Conservation (phyloP, 2,888 invertebrate genomes). For the Empis livida region DNA sequence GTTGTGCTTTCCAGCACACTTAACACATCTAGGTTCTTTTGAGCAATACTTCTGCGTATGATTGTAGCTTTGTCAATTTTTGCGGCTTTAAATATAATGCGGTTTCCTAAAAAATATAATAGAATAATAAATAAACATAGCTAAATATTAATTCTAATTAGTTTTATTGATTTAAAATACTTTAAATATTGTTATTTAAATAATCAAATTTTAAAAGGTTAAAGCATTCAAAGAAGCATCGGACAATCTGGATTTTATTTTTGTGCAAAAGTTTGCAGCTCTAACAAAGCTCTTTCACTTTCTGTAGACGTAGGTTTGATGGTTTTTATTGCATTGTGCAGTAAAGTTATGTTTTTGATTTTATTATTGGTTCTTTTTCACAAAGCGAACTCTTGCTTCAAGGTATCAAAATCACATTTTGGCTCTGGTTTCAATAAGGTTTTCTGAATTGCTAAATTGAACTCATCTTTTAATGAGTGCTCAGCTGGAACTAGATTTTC, state of each 20-base stretch:
- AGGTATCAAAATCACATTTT: not conserved
- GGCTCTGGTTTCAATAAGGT: not conserved
- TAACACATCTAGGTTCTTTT: no score
- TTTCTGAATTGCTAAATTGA: not conserved
- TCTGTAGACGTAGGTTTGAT: not conserved
- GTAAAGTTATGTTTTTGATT: not conserved
- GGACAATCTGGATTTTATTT: not conserved
- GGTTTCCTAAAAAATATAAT: not conserved
- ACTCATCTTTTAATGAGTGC: not conserved
- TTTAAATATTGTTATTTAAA: not conserved
- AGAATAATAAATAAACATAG: not conserved
- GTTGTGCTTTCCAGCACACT: no score
- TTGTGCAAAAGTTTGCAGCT: not conserved
- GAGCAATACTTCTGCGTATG: no score
- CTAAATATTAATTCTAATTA: not conserved
- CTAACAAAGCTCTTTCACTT: not conserved
- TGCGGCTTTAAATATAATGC: not conserved
- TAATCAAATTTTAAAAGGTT: not conserved
- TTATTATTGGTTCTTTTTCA: not conserved
- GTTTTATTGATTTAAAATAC: not conserved
- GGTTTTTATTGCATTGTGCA: not conserved
- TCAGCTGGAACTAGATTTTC: not conserved
- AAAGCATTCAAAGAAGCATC: not conserved
- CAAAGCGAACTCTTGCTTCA: constrained; percentile 1
- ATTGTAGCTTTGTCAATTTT: no score